phyloP scores from a whole-genome alignment of 1,140 invertebrate genomes.

The Cydia pomonella region DNA sequence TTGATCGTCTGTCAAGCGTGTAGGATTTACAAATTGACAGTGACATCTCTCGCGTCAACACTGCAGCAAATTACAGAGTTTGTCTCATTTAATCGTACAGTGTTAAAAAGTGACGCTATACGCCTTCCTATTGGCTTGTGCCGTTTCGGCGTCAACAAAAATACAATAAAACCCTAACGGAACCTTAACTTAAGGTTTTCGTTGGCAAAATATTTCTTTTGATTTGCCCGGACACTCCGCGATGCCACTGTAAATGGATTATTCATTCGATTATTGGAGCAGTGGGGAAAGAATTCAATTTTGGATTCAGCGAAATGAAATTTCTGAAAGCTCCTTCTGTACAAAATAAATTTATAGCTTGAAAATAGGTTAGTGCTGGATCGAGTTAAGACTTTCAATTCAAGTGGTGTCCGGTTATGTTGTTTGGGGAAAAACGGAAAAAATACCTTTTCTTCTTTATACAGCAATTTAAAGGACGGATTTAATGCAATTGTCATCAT shows the following conservation, averaged over 20 bases:
- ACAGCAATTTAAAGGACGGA: too few species aligned
- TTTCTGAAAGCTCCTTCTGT: conserved; percentile 52
- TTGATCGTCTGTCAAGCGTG: too few species aligned
- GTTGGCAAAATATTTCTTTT: conserved; percentile 36
- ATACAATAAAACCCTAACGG: not conserved
- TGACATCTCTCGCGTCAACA: too few species aligned
- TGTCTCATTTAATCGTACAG: too few species aligned
- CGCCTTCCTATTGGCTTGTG: not conserved
- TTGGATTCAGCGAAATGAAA: conserved; percentile 58
- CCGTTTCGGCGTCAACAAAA: not conserved
- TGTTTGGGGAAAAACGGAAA: not conserved
- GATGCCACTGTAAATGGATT: conserved; percentile 57
- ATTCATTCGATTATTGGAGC: conserved; percentile 67
- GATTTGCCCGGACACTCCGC: conserved; percentile 40
- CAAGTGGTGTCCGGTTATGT: not conserved
- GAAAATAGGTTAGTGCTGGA: conserved; percentile 41
- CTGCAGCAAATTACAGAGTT: too few species aligned
- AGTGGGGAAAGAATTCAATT: conserved; percentile 65
- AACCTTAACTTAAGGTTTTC: conserved; percentile 1
- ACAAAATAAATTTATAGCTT: conserved; percentile 56
- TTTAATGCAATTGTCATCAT: too few species aligned
- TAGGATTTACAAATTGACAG: too few species aligned
- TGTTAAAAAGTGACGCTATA: too few species aligned
- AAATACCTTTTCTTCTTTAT: too few species aligned
- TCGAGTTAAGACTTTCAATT: conserved; percentile 12